A percentile compares a stretch with the other conserved stretches of the same genome.
Evolutionary conservation across 2,797 vertebrate species (phyloP).

Genomic region (Coregonus suidteri): DNA sequence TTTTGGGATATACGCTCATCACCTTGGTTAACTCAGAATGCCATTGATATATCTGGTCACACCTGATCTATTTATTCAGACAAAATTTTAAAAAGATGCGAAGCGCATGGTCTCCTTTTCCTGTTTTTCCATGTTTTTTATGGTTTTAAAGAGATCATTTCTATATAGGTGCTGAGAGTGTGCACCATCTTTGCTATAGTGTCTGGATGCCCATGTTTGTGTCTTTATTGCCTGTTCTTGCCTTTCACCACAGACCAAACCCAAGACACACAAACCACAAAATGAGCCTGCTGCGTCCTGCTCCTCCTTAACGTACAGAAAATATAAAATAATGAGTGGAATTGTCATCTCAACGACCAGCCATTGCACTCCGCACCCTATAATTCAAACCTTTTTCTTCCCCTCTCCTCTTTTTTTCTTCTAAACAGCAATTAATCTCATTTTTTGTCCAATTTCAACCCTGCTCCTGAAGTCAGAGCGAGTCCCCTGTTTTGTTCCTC

Average conservation of each 20-base stretch:
- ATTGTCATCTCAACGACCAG: conserved; percentile 96
- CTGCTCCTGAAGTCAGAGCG: conserved; percentile 99
- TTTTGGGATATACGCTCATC: conserved; percentile 24
- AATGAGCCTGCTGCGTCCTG: conserved; percentile 40
- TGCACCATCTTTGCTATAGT: conserved; percentile 9
- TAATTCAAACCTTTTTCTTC: conserved; percentile 98
- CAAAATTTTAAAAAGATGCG: conserved; percentile 25
- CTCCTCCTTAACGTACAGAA: conserved; percentile 78
- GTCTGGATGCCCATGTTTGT: conserved; percentile 6
- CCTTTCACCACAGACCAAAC: conserved; percentile 33
- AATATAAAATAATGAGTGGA: conserved; percentile 84
- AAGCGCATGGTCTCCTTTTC: neutral
- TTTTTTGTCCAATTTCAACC: conserved; percentile 99
- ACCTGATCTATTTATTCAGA: conserved; percentile 29
- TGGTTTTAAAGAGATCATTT: conserved; percentile 18
- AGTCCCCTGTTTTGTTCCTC: conserved; percentile 99
- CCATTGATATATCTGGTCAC: conserved; percentile 22
- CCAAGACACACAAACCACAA: conserved; percentile 15
- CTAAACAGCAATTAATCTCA: conserved; percentile 99
- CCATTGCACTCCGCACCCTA: conserved; percentile 97
- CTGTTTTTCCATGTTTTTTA: conserved; percentile 30
- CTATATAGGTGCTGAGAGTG: neutral
- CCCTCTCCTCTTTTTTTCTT: conserved; percentile 93
- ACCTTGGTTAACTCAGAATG: conserved; percentile 11
- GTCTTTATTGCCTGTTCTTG: conserved; percentile 27